A percentile compares a stretch with the other conserved stretches of the same genome.
These are phyloP conservation scores for Netelia fuscicornis DNA, from an alignment of 2,888 invertebrate genomes.

Conservation along the genomic window DNA sequence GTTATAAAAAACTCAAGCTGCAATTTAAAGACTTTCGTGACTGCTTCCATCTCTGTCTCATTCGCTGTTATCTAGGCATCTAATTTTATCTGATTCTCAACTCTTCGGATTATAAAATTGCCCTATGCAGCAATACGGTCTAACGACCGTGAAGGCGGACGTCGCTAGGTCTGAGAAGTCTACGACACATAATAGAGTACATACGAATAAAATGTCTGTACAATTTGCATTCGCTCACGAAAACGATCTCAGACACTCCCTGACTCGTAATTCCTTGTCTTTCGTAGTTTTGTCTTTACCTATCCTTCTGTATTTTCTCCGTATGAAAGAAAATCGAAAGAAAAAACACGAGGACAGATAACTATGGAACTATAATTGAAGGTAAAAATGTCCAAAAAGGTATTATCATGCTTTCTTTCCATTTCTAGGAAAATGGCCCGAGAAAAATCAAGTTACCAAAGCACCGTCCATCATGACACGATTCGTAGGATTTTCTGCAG, in stretches of 20 bases:
- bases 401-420: slow-evolving; percentile 1
- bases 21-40: not conserved
- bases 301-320: not conserved
- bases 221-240: no score
- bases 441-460: slow-evolving; percentile 45
- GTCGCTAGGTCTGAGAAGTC: not conserved
- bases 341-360: no score
- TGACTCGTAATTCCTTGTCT: not conserved
- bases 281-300: not conserved
- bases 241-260: no score
- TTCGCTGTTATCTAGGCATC: no score
- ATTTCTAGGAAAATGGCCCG: not conserved
- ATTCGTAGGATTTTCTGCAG: slow-evolving; percentile 42
- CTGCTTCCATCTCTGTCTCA: not conserved
- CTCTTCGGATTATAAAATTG: no score
- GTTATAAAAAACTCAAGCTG: slow-evolving; percentile 9
- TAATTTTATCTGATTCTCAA: no score
- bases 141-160: no score
- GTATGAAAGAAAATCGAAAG: not conserved
- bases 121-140: not conserved
- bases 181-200: not conserved
- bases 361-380: no score
- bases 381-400: not conserved
- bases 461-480: slow-evolving; percentile 45
- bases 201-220: not conserved